A percentile compares a stretch with the other conserved stretches of the same genome.
Evolutionary conservation across 2,797 vertebrate genomes (phyloP).

Genomic region (Hafferia zeledoni): DNA sequence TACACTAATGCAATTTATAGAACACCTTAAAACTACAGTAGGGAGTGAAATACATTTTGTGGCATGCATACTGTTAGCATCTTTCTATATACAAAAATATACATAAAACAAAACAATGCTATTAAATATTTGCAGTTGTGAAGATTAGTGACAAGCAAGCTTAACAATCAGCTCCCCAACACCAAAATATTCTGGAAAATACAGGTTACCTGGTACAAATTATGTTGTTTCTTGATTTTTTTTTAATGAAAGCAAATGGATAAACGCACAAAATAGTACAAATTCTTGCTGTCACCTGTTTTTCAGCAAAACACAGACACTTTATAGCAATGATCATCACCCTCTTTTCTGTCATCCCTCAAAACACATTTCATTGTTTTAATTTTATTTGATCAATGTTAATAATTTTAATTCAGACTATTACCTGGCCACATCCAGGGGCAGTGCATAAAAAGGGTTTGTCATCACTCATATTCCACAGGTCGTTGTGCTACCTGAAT

Average conservation of each 20-base stretch:
- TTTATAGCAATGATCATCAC: background rate
- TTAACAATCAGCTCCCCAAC: background rate
- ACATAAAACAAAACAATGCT: background rate
- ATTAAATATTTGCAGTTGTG: background rate
- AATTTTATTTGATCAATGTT: background rate
- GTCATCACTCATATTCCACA: conserved; percentile 99
- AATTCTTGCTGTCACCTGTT: background rate
- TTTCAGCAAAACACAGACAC: background rate
- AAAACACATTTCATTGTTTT: background rate
- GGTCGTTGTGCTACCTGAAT: conserved; percentile 87
- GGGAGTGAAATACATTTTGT: background rate
- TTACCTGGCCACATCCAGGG: conserved; percentile 99
- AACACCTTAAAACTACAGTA: background rate
- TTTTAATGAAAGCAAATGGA: background rate
- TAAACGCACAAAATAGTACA: background rate
- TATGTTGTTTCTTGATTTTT: background rate
- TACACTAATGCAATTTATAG: background rate
- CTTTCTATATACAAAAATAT: background rate
- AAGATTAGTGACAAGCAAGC: background rate
- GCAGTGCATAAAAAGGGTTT: conserved; percentile 99
- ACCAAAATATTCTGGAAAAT: background rate
- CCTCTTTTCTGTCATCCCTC: background rate
- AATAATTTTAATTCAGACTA: conserved; percentile 7
- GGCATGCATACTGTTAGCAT: background rate
- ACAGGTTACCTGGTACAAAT: background rate